Base-by-base conservation (phyloP, 2,797 vertebrate genomes). In the Brotula barbata region DNA sequence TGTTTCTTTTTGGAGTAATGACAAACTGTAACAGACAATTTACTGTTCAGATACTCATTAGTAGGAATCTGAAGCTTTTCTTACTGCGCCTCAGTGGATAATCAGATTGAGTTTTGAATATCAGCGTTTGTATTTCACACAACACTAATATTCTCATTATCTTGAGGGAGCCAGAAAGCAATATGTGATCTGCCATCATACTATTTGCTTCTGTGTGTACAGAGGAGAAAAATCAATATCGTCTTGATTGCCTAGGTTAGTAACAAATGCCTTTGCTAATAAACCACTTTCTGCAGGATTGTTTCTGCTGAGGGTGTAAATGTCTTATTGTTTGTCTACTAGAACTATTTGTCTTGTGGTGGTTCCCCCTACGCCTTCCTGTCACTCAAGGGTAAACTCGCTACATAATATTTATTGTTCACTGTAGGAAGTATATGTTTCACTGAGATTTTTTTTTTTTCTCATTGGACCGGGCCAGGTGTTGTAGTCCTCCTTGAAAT, bases 401-500 rank as follows among this genome's bases (percentile, higher is more conserved):
- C 22, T 36, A 64, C 45, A 71, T 68, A 39, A 4, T 28, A 28
- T 28, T 28, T 8, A 28, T 28, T 28, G 25, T n/a, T n/a, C n/a
- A n/a, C n/a, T n/a, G 25, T 28, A 28, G 25, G 25, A 8, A 4
- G 8, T 4, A 50, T 76, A 80, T 47, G 54, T 62, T 64, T 60
- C 65, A 34, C 64, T 58, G 12, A 41, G 45, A 6, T 14, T 39
- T 52, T 28, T 11, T 52, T 28, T 11, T 1, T n/a, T 2, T 25
- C 5, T 50, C 49, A 39, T 53, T 67, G n/a, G 50, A 46, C 31
- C 11, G 31, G 54, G 57, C 77, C 78, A 88, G 86, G 86, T 89
- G 81, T 88, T 84, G 49, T 77, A 74, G 85, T 88, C 75, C 85
- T n/a, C n/a, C n/a, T n/a, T n/a, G n/a, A n/a, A n/a, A n/a, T n/a